Evolutionary conservation across 2,888 invertebrate genomes (phyloP).

Genomic region (Anarsia innoxiella): DNA sequence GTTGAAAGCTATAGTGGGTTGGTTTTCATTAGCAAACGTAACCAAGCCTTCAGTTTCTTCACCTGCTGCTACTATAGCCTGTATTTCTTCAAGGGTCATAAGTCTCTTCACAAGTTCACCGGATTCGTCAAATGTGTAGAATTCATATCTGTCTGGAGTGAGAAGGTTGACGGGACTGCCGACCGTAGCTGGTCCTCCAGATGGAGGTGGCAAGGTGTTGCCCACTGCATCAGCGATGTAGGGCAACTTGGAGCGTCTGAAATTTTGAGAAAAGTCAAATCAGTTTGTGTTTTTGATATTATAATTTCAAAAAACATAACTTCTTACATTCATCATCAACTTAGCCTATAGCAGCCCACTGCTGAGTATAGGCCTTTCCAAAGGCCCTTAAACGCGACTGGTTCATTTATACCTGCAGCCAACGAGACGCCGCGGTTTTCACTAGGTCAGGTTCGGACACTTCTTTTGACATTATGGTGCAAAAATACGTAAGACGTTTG

Average conservation of each 20-base stretch:
- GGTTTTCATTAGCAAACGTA: slow-evolving; percentile 65
- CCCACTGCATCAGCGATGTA: slow-evolving; percentile 81
- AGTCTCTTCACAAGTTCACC: slow-evolving; percentile 87
- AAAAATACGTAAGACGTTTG: no score
- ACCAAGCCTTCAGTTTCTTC: slow-evolving; percentile 79
- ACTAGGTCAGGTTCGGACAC: no score
- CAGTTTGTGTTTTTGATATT: no score
- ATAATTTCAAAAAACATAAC: no score
- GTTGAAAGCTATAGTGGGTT: slow-evolving; percentile 62
- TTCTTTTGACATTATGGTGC: no score
- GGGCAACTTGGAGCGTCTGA: slow-evolving; percentile 64
- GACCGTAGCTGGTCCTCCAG: slow-evolving; percentile 74
- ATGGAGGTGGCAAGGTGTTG: slow-evolving; percentile 79
- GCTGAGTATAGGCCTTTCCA: no score
- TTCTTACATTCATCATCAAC: no score
- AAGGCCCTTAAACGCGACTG: no score
- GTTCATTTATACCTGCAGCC: no score
- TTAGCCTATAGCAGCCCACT: no score
- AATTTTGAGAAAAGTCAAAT: no score
- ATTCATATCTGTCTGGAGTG: slow-evolving; percentile 89
- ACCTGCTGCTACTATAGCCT: slow-evolving; percentile 88
- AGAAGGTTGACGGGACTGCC: slow-evolving; percentile 88
- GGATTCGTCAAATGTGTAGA: slow-evolving; percentile 89
- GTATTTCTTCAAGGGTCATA: slow-evolving; percentile 90
- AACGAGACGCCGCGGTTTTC: no score